These are phyloP conservation scores for Anolis sagrei DNA, from an alignment of 2,113 vertebrate genomes.

Conservation along the genomic window DNA sequence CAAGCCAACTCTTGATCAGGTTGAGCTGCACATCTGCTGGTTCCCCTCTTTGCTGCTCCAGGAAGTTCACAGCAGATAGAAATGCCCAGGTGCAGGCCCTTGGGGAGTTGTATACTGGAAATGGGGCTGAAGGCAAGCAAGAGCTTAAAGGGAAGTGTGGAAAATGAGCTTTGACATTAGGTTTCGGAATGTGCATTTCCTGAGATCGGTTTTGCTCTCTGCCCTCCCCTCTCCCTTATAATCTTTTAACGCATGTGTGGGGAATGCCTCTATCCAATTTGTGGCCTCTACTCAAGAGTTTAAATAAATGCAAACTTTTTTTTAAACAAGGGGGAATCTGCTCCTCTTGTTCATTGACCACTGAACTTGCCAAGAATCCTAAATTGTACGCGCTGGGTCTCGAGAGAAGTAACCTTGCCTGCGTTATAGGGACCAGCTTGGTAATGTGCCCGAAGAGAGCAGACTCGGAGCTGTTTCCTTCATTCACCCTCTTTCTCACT, in stretches of 20 bases:
- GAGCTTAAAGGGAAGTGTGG: not conserved
- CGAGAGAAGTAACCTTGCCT: not conserved
- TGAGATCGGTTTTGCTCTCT: not conserved
- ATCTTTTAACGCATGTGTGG: not conserved
- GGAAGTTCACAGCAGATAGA: not conserved
- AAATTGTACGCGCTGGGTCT: not conserved
- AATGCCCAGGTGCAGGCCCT: not conserved
- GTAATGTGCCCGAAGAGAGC: too few species aligned
- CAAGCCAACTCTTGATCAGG: not conserved
- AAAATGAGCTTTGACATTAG: not conserved
- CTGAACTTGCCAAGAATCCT: not conserved
- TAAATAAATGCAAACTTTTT: not conserved
- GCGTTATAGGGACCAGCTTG: not conserved
- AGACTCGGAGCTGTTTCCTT: not conserved
- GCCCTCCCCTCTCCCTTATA: too few species aligned
- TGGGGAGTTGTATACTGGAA: too few species aligned
- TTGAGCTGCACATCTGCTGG: not conserved
- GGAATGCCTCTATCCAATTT: not conserved
- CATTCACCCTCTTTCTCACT: accelerated
- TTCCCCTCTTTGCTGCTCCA: not conserved
- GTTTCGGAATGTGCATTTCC: not conserved
- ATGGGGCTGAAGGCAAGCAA: not conserved
- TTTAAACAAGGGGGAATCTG: not conserved
- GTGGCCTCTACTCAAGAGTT: not conserved
- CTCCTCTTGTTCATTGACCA: not conserved